Evolutionary conservation across 2,888 invertebrate genomes (phyloP), one percentile per base, ranked within the genome.

Genomic region (Philhelius pedissequus): DNA sequence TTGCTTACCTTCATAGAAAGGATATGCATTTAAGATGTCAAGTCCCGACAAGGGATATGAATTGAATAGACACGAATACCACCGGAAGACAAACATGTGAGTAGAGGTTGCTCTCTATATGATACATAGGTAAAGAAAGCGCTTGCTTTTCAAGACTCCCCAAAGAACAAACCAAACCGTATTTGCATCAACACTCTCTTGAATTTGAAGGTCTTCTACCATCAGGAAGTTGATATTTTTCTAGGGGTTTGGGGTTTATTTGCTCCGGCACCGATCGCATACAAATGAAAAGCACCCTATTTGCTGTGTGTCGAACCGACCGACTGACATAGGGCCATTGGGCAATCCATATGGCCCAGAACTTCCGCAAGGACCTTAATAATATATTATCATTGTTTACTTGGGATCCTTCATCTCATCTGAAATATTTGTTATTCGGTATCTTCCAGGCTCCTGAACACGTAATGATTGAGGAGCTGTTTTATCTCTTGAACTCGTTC

Each of bases 381-480:
- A 81, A 77, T 81, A 58, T 71, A 81, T 76, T 81, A 68, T 70
- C 18, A 60, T 60, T 81, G 70, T 81, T 81, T 71, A 71, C 70
- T 76, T 64, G 30, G 76, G 50, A 50, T 58, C 32, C 70, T 50
- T 40, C 66, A 43, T 76, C 50, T 50, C 60, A 25, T 20, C 45
- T 71, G 66, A 66, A 81, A 77, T 81, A 76, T 76, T 81, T 81
- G 76, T 80, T 71, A 52, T 75, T 64, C 32, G 62, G 52, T 66
- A 35, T 81, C 58, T 77, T 77, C 40, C 69, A 77, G 64, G 60
- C 71, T 71, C 64, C 58, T 81, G 66, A 66, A 38, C 64, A 71
- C 77, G 71, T 66, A 77, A 64, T 70, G 69, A 25, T 48, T 45
- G 27, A 69, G 38, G 54, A 64, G 56, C 56, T 45, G 68, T 69